Percentiles rank a stretch among this genome's conserved stretches.
Conservation (phyloP, 2,797 vertebrate species). For the Nothura maculosa region DNA sequence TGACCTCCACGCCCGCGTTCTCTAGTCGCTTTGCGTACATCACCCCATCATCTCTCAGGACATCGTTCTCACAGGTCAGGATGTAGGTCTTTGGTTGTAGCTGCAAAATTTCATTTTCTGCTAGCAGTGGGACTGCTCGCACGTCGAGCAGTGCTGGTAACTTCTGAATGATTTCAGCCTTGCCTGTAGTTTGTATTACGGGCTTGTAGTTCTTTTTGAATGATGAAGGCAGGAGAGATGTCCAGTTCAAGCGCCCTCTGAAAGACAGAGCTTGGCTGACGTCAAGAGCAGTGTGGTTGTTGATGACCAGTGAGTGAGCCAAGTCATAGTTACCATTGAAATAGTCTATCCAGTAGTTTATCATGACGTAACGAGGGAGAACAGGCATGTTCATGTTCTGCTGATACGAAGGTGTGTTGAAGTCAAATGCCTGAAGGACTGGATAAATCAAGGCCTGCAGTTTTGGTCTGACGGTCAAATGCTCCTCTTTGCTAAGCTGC, state of each 20-base stretch:
- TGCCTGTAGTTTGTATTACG: constrained; percentile 78
- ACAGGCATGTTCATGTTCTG: constrained; percentile 88
- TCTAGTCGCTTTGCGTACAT: constrained; percentile 91
- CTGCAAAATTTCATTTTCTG: constrained; percentile 82
- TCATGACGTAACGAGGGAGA: constrained; percentile 85
- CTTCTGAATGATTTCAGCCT: constrained; percentile 72
- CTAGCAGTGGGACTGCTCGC: constrained; percentile 88
- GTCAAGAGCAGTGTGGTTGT: constrained; percentile 91
- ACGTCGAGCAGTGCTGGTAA: constrained; percentile 87
- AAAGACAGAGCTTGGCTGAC: constrained; percentile 78
- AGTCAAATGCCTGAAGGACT: constrained; percentile 92
- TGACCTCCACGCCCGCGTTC: constrained; percentile 88
- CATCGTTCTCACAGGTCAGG: constrained; percentile 92
- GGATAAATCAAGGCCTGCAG: constrained; percentile 95
- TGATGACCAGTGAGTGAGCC: constrained; percentile 81
- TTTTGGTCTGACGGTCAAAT: constrained; percentile 84
- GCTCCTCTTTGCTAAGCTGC: constrained; percentile 87
- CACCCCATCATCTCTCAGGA: constrained; percentile 92
- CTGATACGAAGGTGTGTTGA: constrained; percentile 94
- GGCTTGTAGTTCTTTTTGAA: constrained; percentile 85
- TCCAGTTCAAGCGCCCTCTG: constrained; percentile 88
- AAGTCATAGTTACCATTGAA: constrained; percentile 84
- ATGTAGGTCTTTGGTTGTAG: constrained; percentile 89
- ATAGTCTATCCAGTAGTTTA: constrained; percentile 93
- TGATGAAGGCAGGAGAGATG: constrained; percentile 81